Base-by-base conservation (phyloP, 2,797 vertebrate genomes). In the Brotula barbata region DNA sequence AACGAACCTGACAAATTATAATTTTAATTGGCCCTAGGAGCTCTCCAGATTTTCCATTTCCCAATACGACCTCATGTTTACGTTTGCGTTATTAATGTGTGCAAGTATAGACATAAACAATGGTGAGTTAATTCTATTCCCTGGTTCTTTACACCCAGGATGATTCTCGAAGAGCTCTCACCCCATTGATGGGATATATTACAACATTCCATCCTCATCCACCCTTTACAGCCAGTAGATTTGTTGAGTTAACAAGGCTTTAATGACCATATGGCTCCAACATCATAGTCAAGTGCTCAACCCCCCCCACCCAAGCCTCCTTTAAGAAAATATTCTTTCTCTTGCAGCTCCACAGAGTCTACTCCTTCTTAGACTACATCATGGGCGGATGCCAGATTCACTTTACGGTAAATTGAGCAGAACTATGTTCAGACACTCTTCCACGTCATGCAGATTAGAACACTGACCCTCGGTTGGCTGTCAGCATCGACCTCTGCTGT, bases 321-420 rank as follows among this genome's bases (percentile, higher is more conserved):
- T 42, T 58, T 47, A 33, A 58, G 58, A 19, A 58, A 34, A 55
- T 59, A 0, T 36, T 40, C 3, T 62, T 28, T 71, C 59, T 72
- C 72, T 73, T 70, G 39, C 88, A 97, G 96, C 93, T 97, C 85
- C 94, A 95, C 90, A 94, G 96, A 92, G 93, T 96, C 16, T 95
- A 95, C 80, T 97, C 96, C 64, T 99, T 97, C 91, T 91, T 97
- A 87, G 96, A 97, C 88, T 97, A 96, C 91, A 95, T 98, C 86
- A 96, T 97, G 96, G 95, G 96, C 0, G 95, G 96, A 86, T 98
- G 96, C 83, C 96, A 97, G 87, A 97, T 98, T 82, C 96, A 98
- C 85, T 98, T 96, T 87, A 98, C 95, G 48, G 96, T 98, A 90
- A 94, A 93, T 84, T 40, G 56, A 86, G 65, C 55, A 36, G n/a